Evolutionary conservation across 2,113 vertebrate genomes (phyloP).

Genomic region (Siniperca knerii): DNA sequence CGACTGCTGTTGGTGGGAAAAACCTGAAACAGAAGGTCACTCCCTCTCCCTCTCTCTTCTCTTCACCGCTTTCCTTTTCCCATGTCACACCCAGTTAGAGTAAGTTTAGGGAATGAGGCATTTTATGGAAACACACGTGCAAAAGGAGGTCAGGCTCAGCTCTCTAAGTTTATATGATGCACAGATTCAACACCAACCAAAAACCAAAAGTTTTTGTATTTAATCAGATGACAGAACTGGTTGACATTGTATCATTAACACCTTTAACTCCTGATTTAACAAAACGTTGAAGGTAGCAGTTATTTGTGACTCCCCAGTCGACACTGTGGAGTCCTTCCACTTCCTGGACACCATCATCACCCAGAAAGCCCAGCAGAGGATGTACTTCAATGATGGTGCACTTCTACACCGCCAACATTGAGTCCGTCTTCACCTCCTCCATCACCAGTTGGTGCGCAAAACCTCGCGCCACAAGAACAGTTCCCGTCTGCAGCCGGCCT

Average conservation of each 20-base stretch:
- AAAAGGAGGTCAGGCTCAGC: background rate
- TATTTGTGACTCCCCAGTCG: background rate
- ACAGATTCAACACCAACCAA: too few relatives aligned
- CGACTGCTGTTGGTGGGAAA: conserved; percentile 25
- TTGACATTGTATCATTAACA: background rate
- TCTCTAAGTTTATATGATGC: background rate
- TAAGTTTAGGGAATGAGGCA: background rate
- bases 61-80: background rate
- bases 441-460: too few relatives aligned
- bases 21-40: conserved; percentile 48
- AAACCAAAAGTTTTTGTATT: too few relatives aligned
- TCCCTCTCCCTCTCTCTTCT: background rate
- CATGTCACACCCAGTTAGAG: background rate
- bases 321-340: background rate
- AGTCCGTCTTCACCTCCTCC: background rate
- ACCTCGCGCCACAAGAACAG: too few relatives aligned
- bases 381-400: background rate
- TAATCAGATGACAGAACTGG: too few relatives aligned
- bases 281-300: background rate
- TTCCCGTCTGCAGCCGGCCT: too few relatives aligned
- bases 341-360: background rate
- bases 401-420: too few relatives aligned
- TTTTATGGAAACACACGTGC: background rate
- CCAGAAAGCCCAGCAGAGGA: background rate
- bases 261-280: background rate